Evolutionary conservation across 2,113 vertebrate species (phyloP).

Genomic region (Hucho hucho): DNA sequence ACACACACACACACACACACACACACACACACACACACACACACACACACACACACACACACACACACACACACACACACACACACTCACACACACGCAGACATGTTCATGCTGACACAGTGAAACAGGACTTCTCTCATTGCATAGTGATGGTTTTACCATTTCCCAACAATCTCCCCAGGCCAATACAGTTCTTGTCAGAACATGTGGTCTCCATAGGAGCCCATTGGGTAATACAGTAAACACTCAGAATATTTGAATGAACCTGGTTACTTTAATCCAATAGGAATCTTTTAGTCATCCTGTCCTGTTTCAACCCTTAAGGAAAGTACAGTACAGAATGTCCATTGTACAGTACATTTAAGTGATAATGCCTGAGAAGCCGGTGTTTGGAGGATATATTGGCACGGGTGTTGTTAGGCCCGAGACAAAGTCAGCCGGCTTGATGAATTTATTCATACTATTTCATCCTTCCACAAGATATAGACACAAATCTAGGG

Average conservation of each 20-base stretch:
- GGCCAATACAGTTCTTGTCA: conserved; percentile 44
- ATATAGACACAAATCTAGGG: too few relatives aligned
- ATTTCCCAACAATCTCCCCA: conserved; percentile 33
- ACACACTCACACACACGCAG: neutral
- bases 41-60: neutral
- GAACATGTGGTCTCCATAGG: conserved; percentile 68
- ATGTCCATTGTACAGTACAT: neutral
- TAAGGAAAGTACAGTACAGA: neutral
- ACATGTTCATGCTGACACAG: conserved; percentile 12
- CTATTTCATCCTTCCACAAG: too few relatives aligned
- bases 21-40: neutral
- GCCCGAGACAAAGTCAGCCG: too few relatives aligned
- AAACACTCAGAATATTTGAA: conserved; percentile 65
- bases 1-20: neutral
- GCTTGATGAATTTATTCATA: too few relatives aligned
- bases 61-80: neutral
- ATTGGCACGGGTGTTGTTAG: too few relatives aligned
- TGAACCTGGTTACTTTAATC: conserved; percentile 54
- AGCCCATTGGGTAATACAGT: conserved; percentile 61
- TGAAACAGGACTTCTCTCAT: conserved; percentile 26
- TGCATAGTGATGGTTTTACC: conserved; percentile 21
- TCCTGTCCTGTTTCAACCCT: conserved; percentile 46
- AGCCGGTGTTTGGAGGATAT: too few relatives aligned
- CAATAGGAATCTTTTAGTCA: conserved; percentile 49
- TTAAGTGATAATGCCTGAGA: neutral